Evolutionary conservation across 2,113 vertebrate species (phyloP), one percentile per base, ranked within the genome.

Genomic region (Columba janthina): DNA sequence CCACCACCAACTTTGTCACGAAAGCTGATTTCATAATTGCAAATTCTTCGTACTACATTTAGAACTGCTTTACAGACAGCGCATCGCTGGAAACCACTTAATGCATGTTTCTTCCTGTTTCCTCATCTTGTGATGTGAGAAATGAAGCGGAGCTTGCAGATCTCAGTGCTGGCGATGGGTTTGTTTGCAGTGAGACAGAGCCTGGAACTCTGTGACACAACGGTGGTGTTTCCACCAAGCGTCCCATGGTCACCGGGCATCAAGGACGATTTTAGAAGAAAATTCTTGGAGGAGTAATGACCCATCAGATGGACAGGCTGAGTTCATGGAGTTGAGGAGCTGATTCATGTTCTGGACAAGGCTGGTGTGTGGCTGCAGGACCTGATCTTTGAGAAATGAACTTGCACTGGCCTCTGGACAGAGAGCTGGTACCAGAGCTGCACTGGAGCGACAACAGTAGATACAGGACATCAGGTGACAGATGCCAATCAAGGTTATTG

Each of bases 381-480:
- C 42, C 10, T 9, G 25, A 21, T 26, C 40, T 66, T 60, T 19
- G 61, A 70, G 46, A 11, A 36, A 53, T 13, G 16, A 88, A 28
- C 26, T 54, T 42, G 32, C 15, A 12, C 9, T 2, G 16, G n/a
- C 29, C 51, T 70, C 24, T 18, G 28, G 56, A 7, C 3, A 1
- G 5, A 31, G 25, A 12, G 25, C 0, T 67, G 62, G 36, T 0
- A 38, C 13, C 50, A 46, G 40, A 0, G 28, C 14, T 26, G 67
- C 64, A 60, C 6, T 7, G 50, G 28, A 51, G 48, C 2, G n/a
- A 29, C 34, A 51, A 36, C 10, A 34, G 74, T 51, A 56, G 24
- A 7, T 3, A 8, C 0, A 1, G 53, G 26, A 24, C 48, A 40
- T 4, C 2, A 3, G 25, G 15, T 5, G 40, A 36, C 24, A 16